These are phyloP conservation scores for Quadriops clusia DNA, from an alignment of 2,888 invertebrate genomes.

Conservation along the genomic window DNA sequence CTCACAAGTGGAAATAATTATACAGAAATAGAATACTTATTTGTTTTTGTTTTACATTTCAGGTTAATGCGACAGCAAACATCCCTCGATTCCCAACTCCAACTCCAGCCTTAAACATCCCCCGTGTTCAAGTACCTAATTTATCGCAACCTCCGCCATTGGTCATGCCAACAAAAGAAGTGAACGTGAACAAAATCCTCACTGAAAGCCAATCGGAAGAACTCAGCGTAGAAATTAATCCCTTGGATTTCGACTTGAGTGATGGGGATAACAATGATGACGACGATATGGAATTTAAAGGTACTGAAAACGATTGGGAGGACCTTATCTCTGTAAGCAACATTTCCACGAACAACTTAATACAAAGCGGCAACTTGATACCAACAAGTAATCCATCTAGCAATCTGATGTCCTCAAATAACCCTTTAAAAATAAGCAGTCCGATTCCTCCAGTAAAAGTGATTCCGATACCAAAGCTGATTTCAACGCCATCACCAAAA, in stretches of 20 bases:
- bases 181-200: constrained; percentile 24
- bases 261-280: constrained; percentile 21
- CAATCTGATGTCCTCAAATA: background rate
- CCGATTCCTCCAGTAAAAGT: too few relatives aligned
- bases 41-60: too few relatives aligned
- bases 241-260: constrained; percentile 25
- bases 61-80: background rate
- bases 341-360: constrained; percentile 7
- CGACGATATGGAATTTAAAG: constrained; percentile 14
- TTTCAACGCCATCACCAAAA: too few relatives aligned
- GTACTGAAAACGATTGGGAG: constrained; percentile 26
- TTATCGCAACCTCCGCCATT: too few relatives aligned
- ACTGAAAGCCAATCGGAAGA: constrained; percentile 30
- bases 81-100: background rate
- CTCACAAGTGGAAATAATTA: too few relatives aligned
- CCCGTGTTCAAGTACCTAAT: background rate
- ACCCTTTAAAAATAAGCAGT: background rate
- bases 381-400: background rate
- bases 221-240: constrained; percentile 33
- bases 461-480: too few relatives aligned
- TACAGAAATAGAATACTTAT: too few relatives aligned
- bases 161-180: constrained; percentile 9
- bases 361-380: background rate
- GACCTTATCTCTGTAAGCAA: constrained; percentile 24
- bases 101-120: background rate